Percentiles rank a stretch among this genome's conserved stretches.
phyloP scores from a whole-genome alignment of 1,140 invertebrate genomes.

The Lepidostoma basale region DNA sequence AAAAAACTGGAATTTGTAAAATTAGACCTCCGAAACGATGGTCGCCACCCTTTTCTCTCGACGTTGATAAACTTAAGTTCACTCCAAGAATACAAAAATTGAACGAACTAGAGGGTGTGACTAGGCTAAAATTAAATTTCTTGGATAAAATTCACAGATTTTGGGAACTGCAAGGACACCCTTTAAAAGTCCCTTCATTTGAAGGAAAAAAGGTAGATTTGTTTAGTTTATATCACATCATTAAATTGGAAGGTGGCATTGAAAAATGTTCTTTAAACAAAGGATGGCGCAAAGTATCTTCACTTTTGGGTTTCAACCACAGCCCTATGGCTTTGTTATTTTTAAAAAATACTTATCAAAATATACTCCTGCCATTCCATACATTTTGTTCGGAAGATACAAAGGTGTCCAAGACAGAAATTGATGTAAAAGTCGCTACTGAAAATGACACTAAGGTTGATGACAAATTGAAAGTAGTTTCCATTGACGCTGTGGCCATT shows the following conservation, averaged over 20 bases:
- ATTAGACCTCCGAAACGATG: constrained; percentile 76
- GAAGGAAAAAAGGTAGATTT: constrained; percentile 93
- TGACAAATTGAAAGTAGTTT: neutral
- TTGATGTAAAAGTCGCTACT: neutral
- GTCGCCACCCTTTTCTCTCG: constrained; percentile 97
- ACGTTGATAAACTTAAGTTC: constrained; percentile 97
- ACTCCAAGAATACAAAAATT: constrained; percentile 94
- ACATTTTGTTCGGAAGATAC: constrained; percentile 28
- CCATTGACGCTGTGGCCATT: constrained; percentile 40
- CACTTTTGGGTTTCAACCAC: constrained; percentile 81
- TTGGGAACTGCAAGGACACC: constrained; percentile 94
- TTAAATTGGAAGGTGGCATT: constrained; percentile 88
- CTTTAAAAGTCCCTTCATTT: constrained; percentile 91
- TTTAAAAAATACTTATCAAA: constrained; percentile 89
- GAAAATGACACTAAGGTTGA: neutral
- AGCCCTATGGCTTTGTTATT: constrained; percentile 81
- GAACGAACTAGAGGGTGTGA: constrained; percentile 96
- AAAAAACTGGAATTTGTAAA: constrained; percentile 72
- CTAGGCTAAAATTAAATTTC: constrained; percentile 95
- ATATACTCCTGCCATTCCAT: constrained; percentile 83
- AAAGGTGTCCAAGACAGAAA: neutral
- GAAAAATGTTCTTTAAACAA: constrained; percentile 82
- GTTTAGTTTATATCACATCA: constrained; percentile 89
- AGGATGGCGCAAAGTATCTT: constrained; percentile 90
- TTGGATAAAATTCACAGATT: constrained; percentile 96